Base-by-base conservation (phyloP, 2,113 vertebrate genomes). In the Onychostruthus taczanowskii region DNA sequence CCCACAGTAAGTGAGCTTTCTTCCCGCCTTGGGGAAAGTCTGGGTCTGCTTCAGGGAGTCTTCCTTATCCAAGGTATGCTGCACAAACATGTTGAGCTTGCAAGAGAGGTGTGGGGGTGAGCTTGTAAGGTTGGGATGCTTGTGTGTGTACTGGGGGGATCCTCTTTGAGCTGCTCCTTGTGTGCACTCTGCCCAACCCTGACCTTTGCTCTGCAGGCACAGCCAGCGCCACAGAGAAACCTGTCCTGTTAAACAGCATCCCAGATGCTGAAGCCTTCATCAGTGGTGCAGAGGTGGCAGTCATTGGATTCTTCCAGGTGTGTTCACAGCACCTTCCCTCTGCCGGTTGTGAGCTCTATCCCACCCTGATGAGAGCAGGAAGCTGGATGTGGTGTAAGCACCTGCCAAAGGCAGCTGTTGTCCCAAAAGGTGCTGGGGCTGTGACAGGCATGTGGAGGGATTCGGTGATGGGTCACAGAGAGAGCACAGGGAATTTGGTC, bases 261-360 rank as follows among this genome's bases (percentile, higher is more conserved):
- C 49, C 87, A 37, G 97, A 98, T 8, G 95, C 97, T 0, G 81
- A 97, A 96, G 95, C 98, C 82, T 99, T 99, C 89, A 84, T 99
- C 13, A 76, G 96, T 23, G 90, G 98, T 9, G 98, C 97, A 1
- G 99, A 99, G 50, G 98, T 99, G 95, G 98, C 95, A 1, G 95
- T 99, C 74, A 50, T 99, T 66, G 99, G 99, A 91, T 99, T 99
- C 96, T 98, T 99, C 87, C 98, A 99, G 99, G 99, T 99, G 87
- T 76, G 97, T 97, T 79, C 39, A 50, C 24, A 84, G 59, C 31
- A 18, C 11, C 10, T 94, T 16, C 5, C 12, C 19, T 84, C 56
- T 4, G 3, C 24, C 73, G 56, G 9, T 6, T 37, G 7, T 72
- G 63, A 69, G 55, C 59, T 26, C 24, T 58, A 1, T 64, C 59